phyloP scores from a whole-genome alignment of 2,113 vertebrate species.

The Coptodon rendalli region DNA sequence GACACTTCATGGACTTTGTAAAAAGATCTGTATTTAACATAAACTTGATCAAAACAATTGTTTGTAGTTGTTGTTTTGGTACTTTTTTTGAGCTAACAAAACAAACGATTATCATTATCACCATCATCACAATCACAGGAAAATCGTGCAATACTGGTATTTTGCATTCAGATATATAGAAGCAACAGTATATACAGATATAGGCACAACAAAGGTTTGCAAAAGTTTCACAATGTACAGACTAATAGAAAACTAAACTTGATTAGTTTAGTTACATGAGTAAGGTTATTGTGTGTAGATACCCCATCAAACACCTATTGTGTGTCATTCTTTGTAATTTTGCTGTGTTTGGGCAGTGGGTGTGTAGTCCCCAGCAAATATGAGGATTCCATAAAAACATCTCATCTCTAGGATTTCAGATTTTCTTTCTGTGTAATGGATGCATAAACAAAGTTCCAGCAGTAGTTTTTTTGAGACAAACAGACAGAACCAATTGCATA shows the following conservation, averaged over 20 bases:
- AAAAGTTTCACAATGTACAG: not conserved
- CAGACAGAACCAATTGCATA: not conserved
- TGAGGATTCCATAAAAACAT: not conserved
- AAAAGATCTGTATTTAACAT: not conserved
- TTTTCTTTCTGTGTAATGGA: not conserved
- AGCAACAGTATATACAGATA: not conserved
- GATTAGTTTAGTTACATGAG: too few species aligned
- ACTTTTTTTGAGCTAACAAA: not conserved
- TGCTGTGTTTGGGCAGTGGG: not conserved
- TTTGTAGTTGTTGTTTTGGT: not conserved
- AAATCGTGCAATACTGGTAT: not conserved
- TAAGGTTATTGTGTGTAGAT: not conserved
- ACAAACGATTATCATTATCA: not conserved
- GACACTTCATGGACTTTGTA: not conserved
- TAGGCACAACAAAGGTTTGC: not conserved
- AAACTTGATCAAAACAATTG: not conserved
- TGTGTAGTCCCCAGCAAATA: not conserved
- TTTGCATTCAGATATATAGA: not conserved
- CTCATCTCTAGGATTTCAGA: not conserved
- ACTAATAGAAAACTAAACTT: not conserved
- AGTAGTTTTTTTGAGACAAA: not conserved
- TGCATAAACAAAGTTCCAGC: not conserved
- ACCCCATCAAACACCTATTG: not conserved
- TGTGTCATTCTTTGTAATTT: not conserved
- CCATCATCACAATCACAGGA: not conserved